phyloP scores from a whole-genome alignment of 2,888 invertebrate genomes.

The Brachyptera risi region DNA sequence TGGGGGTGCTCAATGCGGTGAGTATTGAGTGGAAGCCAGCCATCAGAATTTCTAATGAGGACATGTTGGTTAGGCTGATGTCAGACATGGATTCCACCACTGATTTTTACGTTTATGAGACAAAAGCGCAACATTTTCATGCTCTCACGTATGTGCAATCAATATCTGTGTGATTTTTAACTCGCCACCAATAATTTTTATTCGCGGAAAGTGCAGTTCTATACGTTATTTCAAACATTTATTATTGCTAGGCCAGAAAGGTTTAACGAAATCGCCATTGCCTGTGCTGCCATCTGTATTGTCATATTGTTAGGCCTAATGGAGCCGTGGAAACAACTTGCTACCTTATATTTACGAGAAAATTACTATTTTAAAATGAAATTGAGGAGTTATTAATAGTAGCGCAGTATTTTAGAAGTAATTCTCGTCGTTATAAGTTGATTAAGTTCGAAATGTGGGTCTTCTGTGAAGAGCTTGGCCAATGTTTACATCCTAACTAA shows the following conservation, averaged over 20 bases:
- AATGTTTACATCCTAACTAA: slow-evolving; percentile 32
- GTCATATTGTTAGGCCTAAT: slow-evolving; percentile 69
- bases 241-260: slow-evolving; percentile 31
- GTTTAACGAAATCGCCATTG: slow-evolving; percentile 43
- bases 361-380: slow-evolving; percentile 24
- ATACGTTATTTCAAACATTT: slow-evolving; percentile 26
- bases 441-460: not conserved
- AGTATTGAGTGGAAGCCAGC: slow-evolving; percentile 42
- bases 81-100: slow-evolving; percentile 40
- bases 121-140: not conserved
- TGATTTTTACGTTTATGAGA: slow-evolving; percentile 1
- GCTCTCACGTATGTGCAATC: not conserved
- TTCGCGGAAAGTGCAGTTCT: not conserved
- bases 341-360: slow-evolving; percentile 26
- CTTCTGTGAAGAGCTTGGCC: slow-evolving; percentile 4
- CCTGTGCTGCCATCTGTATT: slow-evolving; percentile 73
- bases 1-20: slow-evolving; percentile 37
- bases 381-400: slow-evolving; percentile 11
- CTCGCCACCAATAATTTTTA: not conserved
- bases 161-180: not conserved
- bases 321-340: slow-evolving; percentile 45
- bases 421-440: slow-evolving; percentile 6
- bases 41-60: slow-evolving; percentile 51
- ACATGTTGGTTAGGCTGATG: slow-evolving; percentile 52
- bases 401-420: slow-evolving; percentile 18